Conservation (phyloP, 2,888 invertebrate genomes). For the Hermaeophaga mercurialis region DNA sequence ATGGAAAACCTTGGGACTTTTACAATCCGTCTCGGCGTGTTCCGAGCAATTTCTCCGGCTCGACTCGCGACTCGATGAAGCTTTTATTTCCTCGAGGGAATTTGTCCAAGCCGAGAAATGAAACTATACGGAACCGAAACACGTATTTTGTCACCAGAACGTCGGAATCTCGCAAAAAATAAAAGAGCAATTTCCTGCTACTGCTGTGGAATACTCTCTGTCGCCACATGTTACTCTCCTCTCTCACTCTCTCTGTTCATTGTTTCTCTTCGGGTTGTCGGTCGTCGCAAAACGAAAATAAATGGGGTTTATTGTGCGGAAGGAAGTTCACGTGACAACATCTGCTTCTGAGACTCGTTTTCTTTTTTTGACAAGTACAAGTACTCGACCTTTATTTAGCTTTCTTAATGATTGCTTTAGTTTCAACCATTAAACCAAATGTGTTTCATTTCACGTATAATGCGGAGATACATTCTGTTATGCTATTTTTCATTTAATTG, state of each 20-base stretch:
- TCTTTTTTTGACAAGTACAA: constrained; percentile 7
- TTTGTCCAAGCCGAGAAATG: constrained; percentile 52
- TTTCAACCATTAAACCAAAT: no score
- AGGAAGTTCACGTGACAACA: constrained; percentile 23
- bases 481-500: no score
- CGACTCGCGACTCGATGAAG: constrained; percentile 53
- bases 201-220: constrained; percentile 22
- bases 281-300: constrained; percentile 31
- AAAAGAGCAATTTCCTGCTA: constrained; percentile 35
- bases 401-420: no score
- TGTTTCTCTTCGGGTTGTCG: constrained; percentile 19
- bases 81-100: constrained; percentile 57
- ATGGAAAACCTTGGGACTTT: constrained; percentile 23
- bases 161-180: constrained; percentile 46
- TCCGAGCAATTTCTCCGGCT: constrained; percentile 55
- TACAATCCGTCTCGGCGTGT: constrained; percentile 44
- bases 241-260: background rate
- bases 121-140: constrained; percentile 54
- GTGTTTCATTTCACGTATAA: no score
- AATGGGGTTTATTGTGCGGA: constrained; percentile 33
- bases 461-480: no score
- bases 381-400: background rate
- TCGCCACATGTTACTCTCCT: constrained; percentile 27
- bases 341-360: constrained; percentile 19
- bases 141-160: constrained; percentile 53